Conservation (phyloP, 2,888 invertebrate species). For the Pseudococcus longispinus region DNA sequence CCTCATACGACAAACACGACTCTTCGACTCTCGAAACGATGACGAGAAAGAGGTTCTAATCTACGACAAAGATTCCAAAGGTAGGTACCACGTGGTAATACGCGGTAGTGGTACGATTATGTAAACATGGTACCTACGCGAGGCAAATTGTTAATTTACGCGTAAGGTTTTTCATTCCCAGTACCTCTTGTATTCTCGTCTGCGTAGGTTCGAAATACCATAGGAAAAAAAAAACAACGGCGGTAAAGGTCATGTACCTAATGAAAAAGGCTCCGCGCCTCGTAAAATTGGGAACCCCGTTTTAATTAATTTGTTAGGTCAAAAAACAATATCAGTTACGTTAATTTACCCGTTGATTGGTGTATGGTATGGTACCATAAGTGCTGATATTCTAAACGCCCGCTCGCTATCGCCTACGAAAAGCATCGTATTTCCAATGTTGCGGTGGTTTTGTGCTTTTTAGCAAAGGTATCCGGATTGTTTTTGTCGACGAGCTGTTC, state of each 20-base stretch:
- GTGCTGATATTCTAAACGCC: neutral
- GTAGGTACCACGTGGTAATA: neutral
- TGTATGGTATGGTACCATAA: neutral
- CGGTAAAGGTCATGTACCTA: neutral
- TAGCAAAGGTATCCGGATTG: neutral
- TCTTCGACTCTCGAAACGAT: too few relatives aligned
- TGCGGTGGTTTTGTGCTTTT: conserved; percentile 9
- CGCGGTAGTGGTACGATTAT: neutral
- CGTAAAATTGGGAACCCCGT: neutral
- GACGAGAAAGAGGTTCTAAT: neutral
- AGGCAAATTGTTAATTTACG: neutral
- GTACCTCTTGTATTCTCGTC: neutral
- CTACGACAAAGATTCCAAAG: neutral
- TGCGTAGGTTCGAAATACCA: neutral
- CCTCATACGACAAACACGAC: conserved; percentile 20
- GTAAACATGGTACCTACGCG: neutral
- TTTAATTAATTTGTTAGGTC: conserved; percentile 42
- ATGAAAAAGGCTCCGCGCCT: neutral
- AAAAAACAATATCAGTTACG: conserved; percentile 30
- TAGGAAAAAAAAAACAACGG: neutral
- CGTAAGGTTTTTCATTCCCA: neutral
- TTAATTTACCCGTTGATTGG: conserved; percentile 10
- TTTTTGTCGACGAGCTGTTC: neutral
- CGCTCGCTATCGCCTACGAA: neutral
- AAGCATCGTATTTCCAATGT: neutral